Conservation (phyloP, 2,888 invertebrate species). For the Polydrusus tereticollis region DNA sequence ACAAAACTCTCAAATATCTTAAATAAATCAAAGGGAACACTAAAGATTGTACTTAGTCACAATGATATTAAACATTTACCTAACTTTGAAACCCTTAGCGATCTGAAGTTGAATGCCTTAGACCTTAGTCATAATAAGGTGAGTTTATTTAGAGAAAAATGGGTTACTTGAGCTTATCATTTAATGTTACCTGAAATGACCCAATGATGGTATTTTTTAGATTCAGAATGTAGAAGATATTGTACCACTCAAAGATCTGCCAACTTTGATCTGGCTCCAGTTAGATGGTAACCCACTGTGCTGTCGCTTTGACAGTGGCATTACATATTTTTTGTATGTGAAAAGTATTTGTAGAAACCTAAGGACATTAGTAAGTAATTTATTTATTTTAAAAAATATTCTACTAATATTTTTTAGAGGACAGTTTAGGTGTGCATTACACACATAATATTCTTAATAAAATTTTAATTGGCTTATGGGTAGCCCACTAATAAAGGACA, state of each 20-base stretch:
- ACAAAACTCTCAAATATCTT: constrained; percentile 5
- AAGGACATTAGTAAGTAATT: constrained; percentile 42
- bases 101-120: constrained; percentile 24
- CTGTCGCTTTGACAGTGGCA: constrained; percentile 33
- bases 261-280: constrained; percentile 24
- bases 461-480: no score
- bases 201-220: constrained; percentile 40
- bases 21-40: background rate
- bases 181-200: no score
- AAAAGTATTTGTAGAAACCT: constrained; percentile 35
- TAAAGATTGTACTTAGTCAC: constrained; percentile 28
- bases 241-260: constrained; percentile 28
- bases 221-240: constrained; percentile 37
- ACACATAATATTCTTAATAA: no score
- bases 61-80: constrained; percentile 43
- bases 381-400: no score
- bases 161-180: no score
- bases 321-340: constrained; percentile 45
- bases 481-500: no score
- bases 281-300: constrained; percentile 49
- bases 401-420: no score
- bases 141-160: background rate
- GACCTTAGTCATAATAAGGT: constrained; percentile 49
- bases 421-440: no score
- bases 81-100: constrained; percentile 27